Base-by-base conservation (phyloP, 2,888 invertebrate genomes). In the Microctonus aethiopoides region DNA sequence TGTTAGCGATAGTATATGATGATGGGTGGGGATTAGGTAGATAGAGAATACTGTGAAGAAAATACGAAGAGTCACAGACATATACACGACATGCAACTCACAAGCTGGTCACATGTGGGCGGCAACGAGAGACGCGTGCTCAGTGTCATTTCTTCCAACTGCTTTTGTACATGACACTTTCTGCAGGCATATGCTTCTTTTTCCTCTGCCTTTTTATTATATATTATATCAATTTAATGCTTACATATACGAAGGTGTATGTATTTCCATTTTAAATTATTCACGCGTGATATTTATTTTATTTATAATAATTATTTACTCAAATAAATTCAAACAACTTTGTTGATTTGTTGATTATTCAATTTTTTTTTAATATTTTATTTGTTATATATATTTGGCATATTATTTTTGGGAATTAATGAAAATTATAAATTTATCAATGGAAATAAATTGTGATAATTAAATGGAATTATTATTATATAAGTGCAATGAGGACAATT, bases 121-220 rank as follows among this genome's bases (percentile, higher is more conserved):
- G 78, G 77, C 77, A 65, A 77, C n/a, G n/a, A n/a, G 74, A 79
- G 79, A 82, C 80, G 81, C 82, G 82, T 82, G 81, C 82, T 75
- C 77, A 76, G 75, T 81, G 82, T 82, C 83, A 82, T 77, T 77
- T 77, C 74, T 78, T 77, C 67, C 78, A 77, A 80, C 77, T 75
- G 76, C 78, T 81, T 79, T 83, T 83, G 82, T 81, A 22, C 7
- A 54, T 24, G 80, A 83, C 82, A 80, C 80, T 78, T 78, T 77
- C n/a, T 68, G 67, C 72, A 73, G 68, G 69, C 73, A 66, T 72
- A 20, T 29, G 71, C 63, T 24, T 51, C 68, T 66, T 60, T 46
- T 22, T 36, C 16, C 46, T 46, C 46, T 41, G 26, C 41, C 32
- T 39, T 16, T 34, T 67, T 46, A 32, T 13, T 41, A n/a, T n/a